Percentiles rank a stretch among this genome's conserved stretches.
phyloP scores from a whole-genome alignment of 1,140 invertebrate species.

The Lordiphosa mommai region DNA sequence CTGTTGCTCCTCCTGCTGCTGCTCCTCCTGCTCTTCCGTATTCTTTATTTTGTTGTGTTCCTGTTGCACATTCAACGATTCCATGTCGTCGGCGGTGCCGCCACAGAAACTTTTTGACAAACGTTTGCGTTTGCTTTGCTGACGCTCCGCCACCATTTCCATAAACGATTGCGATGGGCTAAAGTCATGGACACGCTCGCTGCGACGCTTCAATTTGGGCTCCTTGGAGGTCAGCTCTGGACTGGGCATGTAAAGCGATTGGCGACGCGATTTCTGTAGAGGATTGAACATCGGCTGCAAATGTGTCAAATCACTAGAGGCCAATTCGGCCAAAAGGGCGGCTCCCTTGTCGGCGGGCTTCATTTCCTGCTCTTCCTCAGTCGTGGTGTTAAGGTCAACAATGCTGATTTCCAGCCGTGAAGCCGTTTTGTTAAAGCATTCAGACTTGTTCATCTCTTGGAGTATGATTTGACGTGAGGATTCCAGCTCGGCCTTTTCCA shows the following conservation, averaged over 20 bases:
- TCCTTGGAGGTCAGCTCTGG: conserved; percentile 14
- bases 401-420: conserved; percentile 15
- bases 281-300: conserved; percentile 59
- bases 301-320: conserved; percentile 47
- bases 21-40: not conserved
- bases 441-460: conserved; percentile 33
- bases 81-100: conserved; percentile 24
- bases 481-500: conserved; percentile 23
- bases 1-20: not conserved
- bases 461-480: conserved; percentile 25
- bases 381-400: conserved; percentile 18
- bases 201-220: conserved; percentile 53
- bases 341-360: conserved; percentile 17
- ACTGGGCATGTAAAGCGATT: conserved; percentile 35
- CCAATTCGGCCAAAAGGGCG: conserved; percentile 28
- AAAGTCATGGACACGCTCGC: conserved; percentile 42
- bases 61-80: conserved; percentile 1
- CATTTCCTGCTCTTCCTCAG: conserved; percentile 2
- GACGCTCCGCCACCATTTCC: conserved; percentile 43
- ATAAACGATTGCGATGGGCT: conserved; percentile 69
- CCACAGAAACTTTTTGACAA: conserved; percentile 66
- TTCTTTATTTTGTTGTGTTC: conserved; percentile 23
- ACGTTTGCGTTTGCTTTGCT: conserved; percentile 40
- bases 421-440: conserved; percentile 45
- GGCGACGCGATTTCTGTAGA: conserved; percentile 55